Evolutionary conservation across 2,888 invertebrate species (phyloP), one percentile per base, ranked within the genome.

Genomic region (Unio pictorum): DNA sequence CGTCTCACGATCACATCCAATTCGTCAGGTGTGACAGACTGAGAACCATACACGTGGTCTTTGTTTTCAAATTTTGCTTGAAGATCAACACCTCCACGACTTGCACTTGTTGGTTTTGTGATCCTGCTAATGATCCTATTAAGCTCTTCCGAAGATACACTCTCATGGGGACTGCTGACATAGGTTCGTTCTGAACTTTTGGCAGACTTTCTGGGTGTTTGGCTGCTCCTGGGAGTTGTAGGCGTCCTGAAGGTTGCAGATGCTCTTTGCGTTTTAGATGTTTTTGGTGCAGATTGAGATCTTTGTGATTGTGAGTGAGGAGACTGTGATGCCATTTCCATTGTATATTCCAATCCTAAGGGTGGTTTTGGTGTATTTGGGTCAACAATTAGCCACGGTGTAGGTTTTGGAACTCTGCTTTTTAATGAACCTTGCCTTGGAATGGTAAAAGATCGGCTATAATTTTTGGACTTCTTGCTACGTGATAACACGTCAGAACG

Each of bases 21-120:
- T 34, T 78, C 77, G 0, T 76, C 73, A 0, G 74, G 70, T 17
- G 70, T 72, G 17, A 81, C 82, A 30, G 67, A 67, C 68, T 75
- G 73, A 54, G 80, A 76, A 59, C 81, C 81, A 62, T 81, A 81
- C 1, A 81, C 81, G 63, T 79, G 79, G 71, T 79, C 81, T 57
- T 79, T 80, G 70, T 73, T 80, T 67, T 80, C 79, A 64, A 74
- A 81, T 68, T 82, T 84, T 45, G 80, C 79, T 1, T 81, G 81
- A 45, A 84, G 77, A 60, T 80, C 78, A 20, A 75, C 73, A 11
- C 84, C 83, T 3, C 83, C 83, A 20, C 74, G 67, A 64, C 84
- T 84, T 23, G 84, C 76, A 4, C 76, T 68, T 3, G 85, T 85
- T n/a, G 82, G 80, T 45, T 64, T 64, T 2, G 80, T 72, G 26